Base-by-base conservation (phyloP, 2,888 invertebrate genomes). In the Melipona beecheii region DNA sequence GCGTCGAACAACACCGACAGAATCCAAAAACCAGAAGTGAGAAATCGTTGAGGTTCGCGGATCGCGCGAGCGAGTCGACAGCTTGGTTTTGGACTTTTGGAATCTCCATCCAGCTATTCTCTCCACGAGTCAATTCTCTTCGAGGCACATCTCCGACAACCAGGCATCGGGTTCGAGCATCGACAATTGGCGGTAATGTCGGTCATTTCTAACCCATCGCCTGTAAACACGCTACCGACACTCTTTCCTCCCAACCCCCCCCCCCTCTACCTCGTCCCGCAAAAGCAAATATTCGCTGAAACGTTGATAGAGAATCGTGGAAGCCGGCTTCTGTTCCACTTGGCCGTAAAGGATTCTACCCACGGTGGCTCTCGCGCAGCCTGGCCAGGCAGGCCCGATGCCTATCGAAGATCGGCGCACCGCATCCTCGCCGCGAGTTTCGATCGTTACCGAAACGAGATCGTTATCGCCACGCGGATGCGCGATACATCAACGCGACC, bases 391-490 rank as follows among this genome's bases (percentile, higher is more conserved):
- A 77, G 88, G 74, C 79, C 78, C 86, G 86, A 86, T 87, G 73
- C 82, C 82, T 88, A 88, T 87, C 88, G 88, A 72, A 81, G 27
- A 60, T 52, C 73, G 70, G 71, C 87, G 54, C 88, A 69, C 80
- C 56, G 75, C 72, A 84, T 83, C 86, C 58, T 87, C 66, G 65
- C 84, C 75, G 80, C 81, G 85, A 81, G 75, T 85, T 86, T 88
- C 89, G 88, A 89, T 89, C 85, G 85, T 85, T 88, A 86, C 87
- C 86, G 85, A 86, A 89, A 88, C 90, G 87, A 93, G 93, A 93
- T 93, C 91, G 90, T 91, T 93, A 93, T 93, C 93, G 89, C 90
- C 78, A 91, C 92, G 91, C 92, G 92, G 92, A 93, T 93, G 91
- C 92, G 92, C 91, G 91, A 91, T 93, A 92, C 89, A 92, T 93